Percentiles rank a stretch among this genome's conserved stretches.
These are phyloP conservation scores for Rhingia campestris DNA, from an alignment of 2,888 invertebrate genomes.

Conservation along the genomic window DNA sequence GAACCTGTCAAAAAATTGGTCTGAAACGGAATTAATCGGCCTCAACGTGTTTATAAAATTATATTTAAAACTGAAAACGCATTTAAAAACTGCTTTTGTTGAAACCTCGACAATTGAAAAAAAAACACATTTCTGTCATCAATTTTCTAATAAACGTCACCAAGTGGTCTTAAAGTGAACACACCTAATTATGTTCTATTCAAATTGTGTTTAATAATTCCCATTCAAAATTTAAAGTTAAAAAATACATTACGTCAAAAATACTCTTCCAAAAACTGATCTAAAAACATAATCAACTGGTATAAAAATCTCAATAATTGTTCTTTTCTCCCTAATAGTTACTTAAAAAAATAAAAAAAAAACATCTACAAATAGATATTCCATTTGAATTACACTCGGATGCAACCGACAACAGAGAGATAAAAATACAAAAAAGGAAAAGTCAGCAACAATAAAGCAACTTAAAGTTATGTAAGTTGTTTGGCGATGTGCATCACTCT, in stretches of 20 bases:
- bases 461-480: constrained; percentile 68
- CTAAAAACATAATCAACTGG: neutral
- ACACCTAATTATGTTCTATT: too few relatives aligned
- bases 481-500: constrained; percentile 72
- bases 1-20: too few relatives aligned
- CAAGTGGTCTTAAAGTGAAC: too few relatives aligned
- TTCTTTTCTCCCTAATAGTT: neutral
- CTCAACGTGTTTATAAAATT: too few relatives aligned
- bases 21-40: too few relatives aligned
- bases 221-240: neutral
- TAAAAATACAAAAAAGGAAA: constrained; percentile 5
- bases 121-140: too few relatives aligned
- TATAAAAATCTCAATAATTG: too few relatives aligned
- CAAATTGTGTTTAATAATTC: neutral
- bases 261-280: neutral
- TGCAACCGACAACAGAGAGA: constrained; percentile 32
- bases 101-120: too few relatives aligned
- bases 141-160: too few relatives aligned
- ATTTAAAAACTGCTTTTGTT: too few relatives aligned
- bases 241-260: neutral
- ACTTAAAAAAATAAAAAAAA: neutral
- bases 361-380: constrained; percentile 9
- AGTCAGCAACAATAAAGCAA: constrained; percentile 35
- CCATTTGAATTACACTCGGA: constrained; percentile 37
- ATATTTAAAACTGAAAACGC: too few relatives aligned